Evolutionary conservation across 1,140 invertebrate genomes (phyloP), one percentile per base, ranked within the genome.

Genomic region (Drosophila arawakana): DNA sequence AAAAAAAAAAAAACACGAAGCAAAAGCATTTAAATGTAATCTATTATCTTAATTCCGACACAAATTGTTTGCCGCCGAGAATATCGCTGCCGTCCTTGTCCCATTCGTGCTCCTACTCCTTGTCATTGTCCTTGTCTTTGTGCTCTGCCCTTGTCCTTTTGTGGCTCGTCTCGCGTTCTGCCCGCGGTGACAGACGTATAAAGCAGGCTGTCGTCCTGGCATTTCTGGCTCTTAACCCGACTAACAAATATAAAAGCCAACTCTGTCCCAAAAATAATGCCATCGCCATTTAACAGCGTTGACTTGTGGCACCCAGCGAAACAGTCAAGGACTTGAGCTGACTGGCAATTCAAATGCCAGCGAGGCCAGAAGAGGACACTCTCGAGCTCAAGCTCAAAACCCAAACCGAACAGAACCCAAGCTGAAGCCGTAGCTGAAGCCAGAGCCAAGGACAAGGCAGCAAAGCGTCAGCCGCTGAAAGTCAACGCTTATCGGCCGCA

Each of bases 31-130:
- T 89, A 89, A 89, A 89, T 89, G 78, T 84, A 89, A 89, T 89
- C 84, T 89, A 89, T 89, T 89, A 89, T 89, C 84, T 89, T 89
- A 89, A 89, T 89, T 89, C 85, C 84, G 71, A 89, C 78, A 89
- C 84, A 89, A 89, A 89, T 89, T 89, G 84, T 89, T 89, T 84
- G 84, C 57, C 41, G 66, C 80, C 13, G 30, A 39, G 54, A 57
- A 58, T 66, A 65, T 55, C 30, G 65, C 54, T 46, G 57, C 34
- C 55, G 18, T 34, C 34, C 6, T 7, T 54, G 54, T 13, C 54
- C 25, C 6, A 30, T 30, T 30, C 3, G 2, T 30, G 25, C 25
- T 30, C 25, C 25, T 30, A 30, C 25, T 30, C 25, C 15, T 5
- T 41, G 35, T 35, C 49, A 8, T 44, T 50, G 37, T 25, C 8